Percentiles rank a stretch among this genome's conserved stretches.
Evolutionary conservation across 2,797 vertebrate species (phyloP).

Genomic region (Scyliorhinus canicula): DNA sequence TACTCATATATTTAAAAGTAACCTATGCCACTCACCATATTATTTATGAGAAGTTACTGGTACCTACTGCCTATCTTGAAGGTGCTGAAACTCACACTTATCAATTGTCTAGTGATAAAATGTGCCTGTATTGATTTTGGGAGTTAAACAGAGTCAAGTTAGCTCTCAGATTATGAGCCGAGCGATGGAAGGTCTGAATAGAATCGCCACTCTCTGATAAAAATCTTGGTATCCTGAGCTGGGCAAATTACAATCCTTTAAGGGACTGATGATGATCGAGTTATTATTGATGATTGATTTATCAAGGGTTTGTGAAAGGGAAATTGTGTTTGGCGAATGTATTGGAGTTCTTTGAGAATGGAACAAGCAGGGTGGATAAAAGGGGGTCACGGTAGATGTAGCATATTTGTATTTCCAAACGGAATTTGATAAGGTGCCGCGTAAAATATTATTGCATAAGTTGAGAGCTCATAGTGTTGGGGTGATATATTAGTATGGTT

Average conservation of each 20-base stretch:
- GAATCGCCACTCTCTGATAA: not conserved
- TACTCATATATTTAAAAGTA: not conserved
- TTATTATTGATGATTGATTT: not conserved
- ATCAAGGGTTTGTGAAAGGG: not conserved
- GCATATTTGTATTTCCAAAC: not conserved
- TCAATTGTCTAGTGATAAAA: not conserved
- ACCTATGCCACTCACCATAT: not conserved
- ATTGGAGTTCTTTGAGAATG: not conserved
- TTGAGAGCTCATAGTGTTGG: not conserved
- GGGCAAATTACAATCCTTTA: not conserved
- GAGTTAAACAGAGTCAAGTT: not conserved
- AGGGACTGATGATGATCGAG: not conserved
- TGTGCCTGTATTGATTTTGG: not conserved
- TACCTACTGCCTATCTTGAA: not conserved
- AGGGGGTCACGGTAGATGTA: not conserved
- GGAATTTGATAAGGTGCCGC: not conserved
- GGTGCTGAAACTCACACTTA: not conserved
- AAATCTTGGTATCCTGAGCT: not conserved
- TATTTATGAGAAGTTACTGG: not conserved
- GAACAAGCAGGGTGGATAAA: not conserved
- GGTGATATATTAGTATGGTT: not conserved
- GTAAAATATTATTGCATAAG: not conserved
- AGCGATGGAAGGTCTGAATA: not conserved
- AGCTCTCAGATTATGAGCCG: not conserved
- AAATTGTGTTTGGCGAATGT: not conserved